phyloP scores from a whole-genome alignment of 2,113 vertebrate genomes.

The Glaucidium brasilianum region DNA sequence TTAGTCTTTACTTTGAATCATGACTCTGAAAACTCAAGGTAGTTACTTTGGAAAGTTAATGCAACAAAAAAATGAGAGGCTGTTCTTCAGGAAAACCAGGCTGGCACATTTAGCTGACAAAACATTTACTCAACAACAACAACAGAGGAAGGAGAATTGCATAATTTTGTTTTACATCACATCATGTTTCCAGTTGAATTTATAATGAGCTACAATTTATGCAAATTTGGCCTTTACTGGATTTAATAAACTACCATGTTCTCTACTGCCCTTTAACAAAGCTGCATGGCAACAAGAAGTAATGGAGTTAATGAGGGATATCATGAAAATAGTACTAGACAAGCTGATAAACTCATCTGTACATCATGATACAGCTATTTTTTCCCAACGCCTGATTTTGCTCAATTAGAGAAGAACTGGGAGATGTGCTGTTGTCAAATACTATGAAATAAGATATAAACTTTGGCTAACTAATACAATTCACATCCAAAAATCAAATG shows the following conservation, averaged over 20 bases:
- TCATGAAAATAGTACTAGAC: neutral
- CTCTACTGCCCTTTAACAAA: constrained; percentile 19
- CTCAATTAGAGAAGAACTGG: neutral
- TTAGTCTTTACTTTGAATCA: neutral
- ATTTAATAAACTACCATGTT: neutral
- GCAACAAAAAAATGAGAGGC: neutral
- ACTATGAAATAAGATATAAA: neutral
- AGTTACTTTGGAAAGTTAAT: neutral
- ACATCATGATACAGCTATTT: neutral
- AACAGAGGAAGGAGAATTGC: neutral
- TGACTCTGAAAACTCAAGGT: neutral
- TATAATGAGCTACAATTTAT: constrained; percentile 43
- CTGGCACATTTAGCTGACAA: neutral
- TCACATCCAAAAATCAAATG: neutral
- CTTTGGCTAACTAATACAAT: neutral
- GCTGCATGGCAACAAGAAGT: neutral
- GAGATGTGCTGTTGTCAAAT: neutral
- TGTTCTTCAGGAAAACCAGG: neutral
- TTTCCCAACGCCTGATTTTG: neutral
- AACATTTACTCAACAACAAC: neutral
- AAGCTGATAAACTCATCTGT: neutral
- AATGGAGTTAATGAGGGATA: neutral
- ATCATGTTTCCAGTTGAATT: constrained; percentile 19
- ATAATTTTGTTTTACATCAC: neutral
- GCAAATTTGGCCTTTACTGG: constrained; percentile 36